A percentile compares a stretch with the other conserved stretches of the same genome.
Evolutionary conservation across 2,113 vertebrate genomes (phyloP).

Genomic region (Gallinago undulata): DNA sequence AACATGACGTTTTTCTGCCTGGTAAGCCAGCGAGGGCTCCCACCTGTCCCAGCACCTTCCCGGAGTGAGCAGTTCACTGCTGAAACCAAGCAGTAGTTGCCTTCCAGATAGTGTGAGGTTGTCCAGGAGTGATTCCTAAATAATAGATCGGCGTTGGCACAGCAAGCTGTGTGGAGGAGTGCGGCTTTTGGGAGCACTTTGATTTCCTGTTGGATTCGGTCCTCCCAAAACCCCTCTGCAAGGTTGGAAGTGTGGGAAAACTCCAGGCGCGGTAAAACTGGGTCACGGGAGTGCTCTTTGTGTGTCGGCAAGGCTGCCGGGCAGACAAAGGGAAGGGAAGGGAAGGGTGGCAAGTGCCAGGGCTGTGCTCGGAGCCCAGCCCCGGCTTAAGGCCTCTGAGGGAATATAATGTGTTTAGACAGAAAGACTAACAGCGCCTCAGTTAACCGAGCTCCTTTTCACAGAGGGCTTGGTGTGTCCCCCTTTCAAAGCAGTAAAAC

Average conservation of each 20-base stretch:
- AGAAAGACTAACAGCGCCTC: background rate
- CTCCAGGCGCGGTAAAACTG: background rate
- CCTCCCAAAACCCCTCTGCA: background rate
- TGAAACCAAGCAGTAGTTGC: background rate
- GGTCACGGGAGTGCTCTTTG: background rate
- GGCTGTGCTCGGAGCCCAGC: background rate
- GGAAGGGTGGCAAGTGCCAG: background rate
- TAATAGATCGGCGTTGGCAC: background rate
- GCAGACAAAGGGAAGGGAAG: background rate
- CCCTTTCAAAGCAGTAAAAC: background rate
- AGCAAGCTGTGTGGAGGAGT: background rate
- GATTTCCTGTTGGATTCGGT: background rate
- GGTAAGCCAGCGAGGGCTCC: background rate
- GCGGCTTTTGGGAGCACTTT: background rate
- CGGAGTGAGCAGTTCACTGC: background rate
- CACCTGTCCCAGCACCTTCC: background rate
- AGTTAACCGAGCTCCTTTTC: background rate
- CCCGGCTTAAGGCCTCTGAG: background rate
- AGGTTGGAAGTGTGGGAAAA: slow-evolving; percentile 20
- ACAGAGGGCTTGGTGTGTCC: background rate
- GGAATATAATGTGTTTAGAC: background rate
- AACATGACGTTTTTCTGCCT: accelerated
- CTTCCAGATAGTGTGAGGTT: background rate
- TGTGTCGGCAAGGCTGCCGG: background rate
- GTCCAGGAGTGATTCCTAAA: background rate